These are phyloP conservation scores for Falco biarmicus DNA, from an alignment of 2,797 vertebrate species.

Conservation along the genomic window DNA sequence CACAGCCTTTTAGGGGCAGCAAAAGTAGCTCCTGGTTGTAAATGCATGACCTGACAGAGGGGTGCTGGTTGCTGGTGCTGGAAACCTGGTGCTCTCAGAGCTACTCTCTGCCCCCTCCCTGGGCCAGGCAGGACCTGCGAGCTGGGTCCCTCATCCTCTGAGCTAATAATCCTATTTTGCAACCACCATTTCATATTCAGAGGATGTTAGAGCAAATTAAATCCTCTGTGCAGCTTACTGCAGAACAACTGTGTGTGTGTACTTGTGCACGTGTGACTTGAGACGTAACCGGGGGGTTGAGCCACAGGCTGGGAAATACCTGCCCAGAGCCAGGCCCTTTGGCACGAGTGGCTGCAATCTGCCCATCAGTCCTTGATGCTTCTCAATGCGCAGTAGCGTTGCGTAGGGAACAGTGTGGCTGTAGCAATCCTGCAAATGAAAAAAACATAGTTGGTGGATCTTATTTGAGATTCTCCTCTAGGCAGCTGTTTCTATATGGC, in stretches of 20 bases:
- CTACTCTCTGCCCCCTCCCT: background rate
- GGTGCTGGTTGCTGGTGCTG: too few species aligned
- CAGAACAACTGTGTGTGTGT: background rate
- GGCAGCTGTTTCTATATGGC: background rate
- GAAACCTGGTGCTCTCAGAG: background rate
- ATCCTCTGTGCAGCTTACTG: background rate
- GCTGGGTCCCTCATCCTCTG: background rate
- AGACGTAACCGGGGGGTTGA: background rate
- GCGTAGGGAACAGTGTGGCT: background rate
- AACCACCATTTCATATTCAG: background rate
- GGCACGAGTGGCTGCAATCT: fast-evolving
- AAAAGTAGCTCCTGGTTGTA: background rate
- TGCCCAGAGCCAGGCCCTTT: fast-evolving
- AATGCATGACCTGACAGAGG: background rate
- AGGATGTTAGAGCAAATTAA: background rate
- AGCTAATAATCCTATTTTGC: background rate
- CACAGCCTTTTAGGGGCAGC: background rate
- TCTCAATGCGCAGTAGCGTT: fast-evolving
- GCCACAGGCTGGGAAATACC: background rate
- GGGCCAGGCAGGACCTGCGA: background rate
- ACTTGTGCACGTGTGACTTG: background rate
- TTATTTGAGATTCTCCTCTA: background rate
- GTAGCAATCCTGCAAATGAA: background rate
- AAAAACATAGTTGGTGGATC: background rate
- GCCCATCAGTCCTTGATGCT: fast-evolving